Evolutionary conservation across 2,797 vertebrate genomes (phyloP), one percentile per base, ranked within the genome.

Genomic region (Australoheros facetus): DNA sequence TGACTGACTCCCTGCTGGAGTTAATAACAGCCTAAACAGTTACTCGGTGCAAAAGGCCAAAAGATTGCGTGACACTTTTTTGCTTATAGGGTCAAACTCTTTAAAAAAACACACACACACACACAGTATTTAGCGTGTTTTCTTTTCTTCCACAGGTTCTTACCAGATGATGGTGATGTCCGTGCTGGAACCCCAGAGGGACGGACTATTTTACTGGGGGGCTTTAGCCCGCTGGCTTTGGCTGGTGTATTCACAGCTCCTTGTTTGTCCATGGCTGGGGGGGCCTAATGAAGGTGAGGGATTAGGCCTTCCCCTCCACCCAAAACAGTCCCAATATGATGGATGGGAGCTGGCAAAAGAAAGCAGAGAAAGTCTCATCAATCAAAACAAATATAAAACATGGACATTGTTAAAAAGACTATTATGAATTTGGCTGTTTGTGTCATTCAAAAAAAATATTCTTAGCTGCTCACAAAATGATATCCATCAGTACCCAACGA

Each of bases 221-320:
- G 97, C 85, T 99, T 99, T 48, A 99, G 95, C 85, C 98, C 97
- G 79, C 98, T 99, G 55, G 95, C 96, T 75, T 98, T 99, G 42
- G 96, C 95, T 87, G 88, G 45, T 19, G 96, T 92, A 79, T 95
- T 97, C 96, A 97, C 97, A 86, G 94, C 94, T 88, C 71, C 88
- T 60, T 37, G 83, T 85, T 86, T 88, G 37, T 91, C 85, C 80
- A 77, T 80, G 64, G 56, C 1, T 53, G 5, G 16, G 78, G 78
- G 9, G 39, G 19, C 54, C 85, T 71, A 75, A 39, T 80, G 39
- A 53, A 48, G 79, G 78, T 59, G 69, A 83, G 85, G 87, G 76
- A 60, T 60, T 78, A 51, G 80, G 88, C 87, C 90, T 84, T 84
- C 88, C 91, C 90, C 90, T 87, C 85, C 73, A 57, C 72, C 85